Conservation (phyloP, 2,797 vertebrate species). For the Amazonetta brasiliensis region DNA sequence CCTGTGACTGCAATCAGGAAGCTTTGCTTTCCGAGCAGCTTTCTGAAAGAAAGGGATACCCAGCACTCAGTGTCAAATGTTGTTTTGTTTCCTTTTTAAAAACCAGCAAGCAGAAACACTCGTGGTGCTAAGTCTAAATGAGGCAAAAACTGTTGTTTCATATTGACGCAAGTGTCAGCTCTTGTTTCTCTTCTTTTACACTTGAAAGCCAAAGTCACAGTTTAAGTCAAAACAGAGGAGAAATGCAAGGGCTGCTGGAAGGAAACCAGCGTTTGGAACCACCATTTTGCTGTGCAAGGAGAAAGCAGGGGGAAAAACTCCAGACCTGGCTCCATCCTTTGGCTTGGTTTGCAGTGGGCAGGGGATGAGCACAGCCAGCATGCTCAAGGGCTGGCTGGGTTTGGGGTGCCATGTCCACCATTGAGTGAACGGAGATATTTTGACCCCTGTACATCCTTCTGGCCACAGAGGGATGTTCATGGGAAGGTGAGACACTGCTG, state of each 20-base stretch:
- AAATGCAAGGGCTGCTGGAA: constrained; percentile 6
- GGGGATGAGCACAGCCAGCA: fast-evolving
- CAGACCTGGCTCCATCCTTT: fast-evolving
- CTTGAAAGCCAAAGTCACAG: constrained; percentile 47
- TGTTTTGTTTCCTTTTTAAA: neutral
- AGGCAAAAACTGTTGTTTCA: neutral
- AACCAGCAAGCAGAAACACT: constrained; percentile 12
- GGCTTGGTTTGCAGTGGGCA: neutral
- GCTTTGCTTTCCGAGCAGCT: neutral
- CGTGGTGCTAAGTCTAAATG: neutral
- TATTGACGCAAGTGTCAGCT: constrained; percentile 17
- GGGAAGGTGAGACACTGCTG: fast-evolving
- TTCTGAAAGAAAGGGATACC: neutral
- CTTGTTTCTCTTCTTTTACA: constrained; percentile 15
- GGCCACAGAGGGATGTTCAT: neutral
- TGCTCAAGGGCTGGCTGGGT: neutral
- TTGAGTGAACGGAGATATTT: fast-evolving
- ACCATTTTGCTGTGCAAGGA: neutral
- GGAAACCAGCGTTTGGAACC: neutral
- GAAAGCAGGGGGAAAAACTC: neutral
- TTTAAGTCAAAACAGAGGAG: constrained; percentile 22
- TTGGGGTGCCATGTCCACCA: neutral
- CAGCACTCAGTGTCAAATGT: neutral
- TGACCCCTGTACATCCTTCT: neutral
- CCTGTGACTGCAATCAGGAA: fast-evolving